Evolutionary conservation across 2,888 invertebrate species (phyloP).

Genomic region (Mimachlamys varia): DNA sequence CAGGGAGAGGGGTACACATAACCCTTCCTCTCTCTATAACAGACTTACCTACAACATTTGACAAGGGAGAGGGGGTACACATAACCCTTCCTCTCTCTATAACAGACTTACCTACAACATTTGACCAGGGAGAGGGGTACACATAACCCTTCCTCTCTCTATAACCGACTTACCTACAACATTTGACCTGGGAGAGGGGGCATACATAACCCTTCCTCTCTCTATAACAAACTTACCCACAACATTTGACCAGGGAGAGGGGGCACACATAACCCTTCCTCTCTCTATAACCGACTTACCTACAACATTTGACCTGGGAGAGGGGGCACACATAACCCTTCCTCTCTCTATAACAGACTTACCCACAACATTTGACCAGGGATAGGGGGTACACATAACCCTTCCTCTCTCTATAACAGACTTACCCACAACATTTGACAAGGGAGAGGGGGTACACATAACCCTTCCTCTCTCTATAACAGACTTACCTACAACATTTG

Average conservation of each 20-base stretch:
- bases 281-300: slow-evolving; percentile 41
- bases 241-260: slow-evolving; percentile 46
- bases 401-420: neutral
- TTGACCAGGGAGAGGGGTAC: slow-evolving; percentile 46
- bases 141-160: slow-evolving; percentile 48
- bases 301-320: slow-evolving; percentile 44
- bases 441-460: slow-evolving; percentile 39
- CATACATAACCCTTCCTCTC: neutral
- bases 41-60: slow-evolving; percentile 48
- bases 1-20: slow-evolving; percentile 47
- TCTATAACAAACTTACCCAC: slow-evolving; percentile 43
- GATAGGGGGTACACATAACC: slow-evolving; percentile 28
- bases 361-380: slow-evolving; percentile 51
- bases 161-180: slow-evolving; percentile 45
- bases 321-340: slow-evolving; percentile 31
- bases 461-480: too few species aligned
- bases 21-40: slow-evolving; percentile 44
- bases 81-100: too few species aligned
- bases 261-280: neutral
- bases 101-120: slow-evolving; percentile 47
- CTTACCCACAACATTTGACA: slow-evolving; percentile 49
- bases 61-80: slow-evolving; percentile 42
- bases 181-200: slow-evolving; percentile 45
- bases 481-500: slow-evolving; percentile 48
- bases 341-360: neutral